Evolutionary conservation across 2,888 invertebrate genomes (phyloP), one percentile per base, ranked within the genome.

Genomic region (Drosophila borealis): DNA sequence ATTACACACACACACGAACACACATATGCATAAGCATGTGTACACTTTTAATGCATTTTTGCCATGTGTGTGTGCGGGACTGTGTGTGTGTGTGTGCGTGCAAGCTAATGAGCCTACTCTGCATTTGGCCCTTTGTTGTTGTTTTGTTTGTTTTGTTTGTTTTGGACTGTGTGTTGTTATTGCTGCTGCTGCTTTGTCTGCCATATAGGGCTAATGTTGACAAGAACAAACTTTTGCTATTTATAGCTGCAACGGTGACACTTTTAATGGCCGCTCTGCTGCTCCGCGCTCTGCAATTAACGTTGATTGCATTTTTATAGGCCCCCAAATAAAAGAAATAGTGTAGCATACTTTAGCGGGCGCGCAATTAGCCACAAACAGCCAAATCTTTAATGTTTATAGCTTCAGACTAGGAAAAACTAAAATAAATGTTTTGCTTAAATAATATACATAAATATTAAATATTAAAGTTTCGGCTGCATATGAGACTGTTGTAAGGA

Each of bases 261-360:
- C 50, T 77, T 82, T 86, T 82, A 81, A 80, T 83, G 66, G 71
- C 57, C 69, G 62, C 62, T 69, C 66, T 70, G 59, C 63, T 46
- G 34, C 42, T 65, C 29, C 45, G 50, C 64, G 45, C 60, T 45
- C 14, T 33, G 73, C 89, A 70, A 88, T 88, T 87, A 83, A 83
- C 68, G 75, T 78, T 88, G 71, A 83, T 83, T 81, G 81, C 81
- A 81, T 88, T 83, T 88, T 83, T 87, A 83, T 82, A 62, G 82
- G 60, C 70, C 36, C 48, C 51, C 19, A 42, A 45, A 48, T 14
- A 41, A 49, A 49, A 25, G 2, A 48, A 57, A 44, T 21, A 62
- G 42, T 56, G 46, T 65, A 39, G 70, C 76, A 57, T 70, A 70
- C 50, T 70, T 76, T 70, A 74, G 59, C 13, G 70, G 50, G 36